Conservation (phyloP, 2,113 vertebrate species). For the Plotosus lineatus region DNA sequence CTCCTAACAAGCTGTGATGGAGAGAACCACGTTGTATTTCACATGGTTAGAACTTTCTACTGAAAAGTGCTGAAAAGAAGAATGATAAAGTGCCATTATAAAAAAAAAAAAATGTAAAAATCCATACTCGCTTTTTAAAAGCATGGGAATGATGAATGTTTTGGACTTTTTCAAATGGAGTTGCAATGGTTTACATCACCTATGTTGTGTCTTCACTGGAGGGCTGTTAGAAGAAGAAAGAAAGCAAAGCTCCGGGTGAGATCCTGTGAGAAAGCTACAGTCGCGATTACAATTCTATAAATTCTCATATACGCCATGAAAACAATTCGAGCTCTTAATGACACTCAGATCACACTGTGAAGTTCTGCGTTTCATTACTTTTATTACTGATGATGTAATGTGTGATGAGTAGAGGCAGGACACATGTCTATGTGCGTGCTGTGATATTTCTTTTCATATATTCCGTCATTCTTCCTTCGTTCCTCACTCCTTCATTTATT, state of each 20-base stretch:
- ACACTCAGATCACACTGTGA: neutral
- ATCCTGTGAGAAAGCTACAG: neutral
- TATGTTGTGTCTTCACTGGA: neutral
- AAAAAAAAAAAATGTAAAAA: neutral
- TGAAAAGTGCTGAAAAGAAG: neutral
- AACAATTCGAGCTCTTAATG: neutral
- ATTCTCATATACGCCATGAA: neutral
- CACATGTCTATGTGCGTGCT: neutral
- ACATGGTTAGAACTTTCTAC: neutral
- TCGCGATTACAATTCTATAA: neutral
- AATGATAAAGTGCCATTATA: neutral
- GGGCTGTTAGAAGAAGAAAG: neutral
- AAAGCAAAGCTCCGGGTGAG: neutral
- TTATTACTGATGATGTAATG: neutral
- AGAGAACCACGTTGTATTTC: neutral
- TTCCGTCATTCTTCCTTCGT: neutral
- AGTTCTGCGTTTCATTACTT: too few relatives aligned
- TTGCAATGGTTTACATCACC: constrained; percentile 15
- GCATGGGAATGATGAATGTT: neutral
- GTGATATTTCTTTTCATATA: neutral
- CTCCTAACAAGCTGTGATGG: neutral
- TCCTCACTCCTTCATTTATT: neutral
- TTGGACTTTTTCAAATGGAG: neutral
- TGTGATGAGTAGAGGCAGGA: neutral
- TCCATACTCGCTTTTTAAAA: neutral